Percentiles rank a stretch among this genome's conserved stretches.
phyloP scores from a whole-genome alignment of 2,888 invertebrate genomes.

The Steromphala cineraria region DNA sequence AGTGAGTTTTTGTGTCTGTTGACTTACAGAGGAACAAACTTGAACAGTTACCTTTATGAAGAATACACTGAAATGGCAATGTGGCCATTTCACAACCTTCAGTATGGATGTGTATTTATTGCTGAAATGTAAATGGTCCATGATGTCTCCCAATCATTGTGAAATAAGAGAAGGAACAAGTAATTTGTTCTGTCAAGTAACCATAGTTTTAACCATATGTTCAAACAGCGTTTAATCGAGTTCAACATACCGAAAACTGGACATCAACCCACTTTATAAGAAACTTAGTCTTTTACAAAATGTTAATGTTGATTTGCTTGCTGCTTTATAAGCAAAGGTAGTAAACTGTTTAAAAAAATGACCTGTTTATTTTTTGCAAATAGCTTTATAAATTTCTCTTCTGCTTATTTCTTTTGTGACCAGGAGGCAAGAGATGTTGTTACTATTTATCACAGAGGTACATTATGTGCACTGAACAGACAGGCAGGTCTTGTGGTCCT shows the following conservation, averaged over 20 bases:
- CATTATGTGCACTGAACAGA: background rate
- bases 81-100: background rate
- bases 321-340: background rate
- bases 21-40: slow-evolving; percentile 13
- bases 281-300: background rate
- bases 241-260: background rate
- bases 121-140: slow-evolving; percentile 16
- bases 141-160: background rate
- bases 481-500: background rate
- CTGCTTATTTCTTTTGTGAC: slow-evolving; percentile 14
- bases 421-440: background rate
- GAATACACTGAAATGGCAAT: slow-evolving; percentile 1
- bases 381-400: background rate
- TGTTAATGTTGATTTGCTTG: background rate
- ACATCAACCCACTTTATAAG: background rate
- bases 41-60: background rate
- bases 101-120: slow-evolving; percentile 24
- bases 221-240: background rate
- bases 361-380: background rate
- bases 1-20: background rate
- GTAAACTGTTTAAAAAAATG: background rate
- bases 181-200: background rate
- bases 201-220: background rate
- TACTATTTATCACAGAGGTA: background rate
- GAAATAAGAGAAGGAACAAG: slow-evolving; percentile 10